Conservation (phyloP, 2,113 vertebrate genomes). For the Peucedramus taeniatus region DNA sequence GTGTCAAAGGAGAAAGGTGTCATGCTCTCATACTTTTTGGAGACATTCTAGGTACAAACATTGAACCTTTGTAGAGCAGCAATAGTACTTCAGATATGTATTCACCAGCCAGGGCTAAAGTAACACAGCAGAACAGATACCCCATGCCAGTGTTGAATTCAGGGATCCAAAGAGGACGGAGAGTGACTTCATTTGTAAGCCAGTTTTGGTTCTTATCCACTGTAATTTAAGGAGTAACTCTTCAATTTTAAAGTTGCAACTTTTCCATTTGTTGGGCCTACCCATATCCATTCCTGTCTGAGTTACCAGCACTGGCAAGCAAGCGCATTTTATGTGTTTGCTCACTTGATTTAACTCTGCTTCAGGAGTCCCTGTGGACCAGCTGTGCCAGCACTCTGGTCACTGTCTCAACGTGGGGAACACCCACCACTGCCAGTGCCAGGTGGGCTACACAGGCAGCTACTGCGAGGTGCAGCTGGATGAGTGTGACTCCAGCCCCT, state of each 20-base stretch:
- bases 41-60: neutral
- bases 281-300: neutral
- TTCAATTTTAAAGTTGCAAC: neutral
- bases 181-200: neutral
- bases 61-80: neutral
- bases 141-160: neutral
- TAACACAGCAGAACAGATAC: neutral
- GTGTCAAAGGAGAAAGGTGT: neutral
- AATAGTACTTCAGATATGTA: neutral
- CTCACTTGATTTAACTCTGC: neutral
- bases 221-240: neutral
- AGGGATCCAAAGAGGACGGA: neutral
- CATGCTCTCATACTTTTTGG: neutral
- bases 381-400: constrained; percentile 83
- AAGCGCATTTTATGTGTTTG: accelerated
- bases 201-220: neutral
- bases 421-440: constrained; percentile 83
- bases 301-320: neutral
- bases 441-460: constrained; percentile 85
- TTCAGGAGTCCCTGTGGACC: constrained; percentile 74
- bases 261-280: accelerated
- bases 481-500: constrained; percentile 83
- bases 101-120: neutral
- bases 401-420: constrained; percentile 77
- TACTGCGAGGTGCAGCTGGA: constrained; percentile 86